Evolutionary conservation across 2,888 invertebrate species (phyloP).

Genomic region (Phyllotreta cruciferae): DNA sequence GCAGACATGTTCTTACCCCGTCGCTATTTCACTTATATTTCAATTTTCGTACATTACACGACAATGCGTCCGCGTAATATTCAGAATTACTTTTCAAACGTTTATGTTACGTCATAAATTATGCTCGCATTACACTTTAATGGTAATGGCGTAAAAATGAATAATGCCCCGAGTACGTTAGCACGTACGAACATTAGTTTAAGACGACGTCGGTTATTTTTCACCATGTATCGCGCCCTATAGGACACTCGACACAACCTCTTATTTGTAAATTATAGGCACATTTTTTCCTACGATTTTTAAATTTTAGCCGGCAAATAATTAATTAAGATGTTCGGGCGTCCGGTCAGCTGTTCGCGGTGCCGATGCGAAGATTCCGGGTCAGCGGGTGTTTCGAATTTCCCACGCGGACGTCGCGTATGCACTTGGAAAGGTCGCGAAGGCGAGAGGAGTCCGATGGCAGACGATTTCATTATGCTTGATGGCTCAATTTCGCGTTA

Average conservation of each 20-base stretch:
- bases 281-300: no score
- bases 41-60: constrained; percentile 57
- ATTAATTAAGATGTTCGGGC: no score
- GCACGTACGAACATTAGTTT: constrained; percentile 27
- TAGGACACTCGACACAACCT: neutral
- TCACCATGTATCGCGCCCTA: neutral
- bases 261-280: neutral
- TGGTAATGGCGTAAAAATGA: constrained; percentile 34
- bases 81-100: constrained; percentile 50
- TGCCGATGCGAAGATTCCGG: no score
- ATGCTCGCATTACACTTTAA: constrained; percentile 32
- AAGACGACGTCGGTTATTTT: constrained; percentile 12
- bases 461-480: no score
- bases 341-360: no score
- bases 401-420: no score
- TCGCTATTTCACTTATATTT: constrained; percentile 55
- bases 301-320: no score
- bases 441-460: no score
- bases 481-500: no score
- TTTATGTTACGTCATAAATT: constrained; percentile 39
- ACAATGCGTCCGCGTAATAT: constrained; percentile 50
- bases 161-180: constrained; percentile 29
- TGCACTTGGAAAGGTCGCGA: no score
- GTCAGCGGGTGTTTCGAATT: no score
- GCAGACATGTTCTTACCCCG: constrained; percentile 41